These are phyloP conservation scores for Acinonyx jubatus DNA, from an alignment of 2,113 vertebrate genomes.

Conservation along the genomic window DNA sequence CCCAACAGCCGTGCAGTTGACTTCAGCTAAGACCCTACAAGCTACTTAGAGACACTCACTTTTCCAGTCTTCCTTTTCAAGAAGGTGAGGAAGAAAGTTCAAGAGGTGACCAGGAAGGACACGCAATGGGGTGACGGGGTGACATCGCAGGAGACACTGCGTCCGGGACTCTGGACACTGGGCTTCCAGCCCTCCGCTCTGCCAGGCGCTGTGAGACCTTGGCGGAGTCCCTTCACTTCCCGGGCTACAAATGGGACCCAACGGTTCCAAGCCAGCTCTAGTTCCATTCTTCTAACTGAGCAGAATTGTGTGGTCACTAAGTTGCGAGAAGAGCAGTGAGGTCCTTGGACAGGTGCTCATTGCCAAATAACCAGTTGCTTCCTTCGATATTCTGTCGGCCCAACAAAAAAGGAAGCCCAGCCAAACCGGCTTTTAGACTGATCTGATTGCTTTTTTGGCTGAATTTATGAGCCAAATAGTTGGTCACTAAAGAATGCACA, in stretches of 20 bases:
- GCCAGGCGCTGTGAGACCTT: background rate
- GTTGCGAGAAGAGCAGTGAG: background rate
- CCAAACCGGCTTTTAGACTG: background rate
- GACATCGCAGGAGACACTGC: fast-evolving
- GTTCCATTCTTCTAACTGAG: background rate
- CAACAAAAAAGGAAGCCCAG: background rate
- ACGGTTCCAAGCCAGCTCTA: background rate
- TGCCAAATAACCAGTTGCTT: too few species aligned
- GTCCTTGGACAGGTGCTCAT: background rate
- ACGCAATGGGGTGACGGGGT: fast-evolving
- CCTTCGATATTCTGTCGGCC: background rate
- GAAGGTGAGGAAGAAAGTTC: background rate
- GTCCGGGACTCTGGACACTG: too few species aligned
- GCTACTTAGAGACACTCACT: background rate
- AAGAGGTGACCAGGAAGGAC: background rate
- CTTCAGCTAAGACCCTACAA: background rate
- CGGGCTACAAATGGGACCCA: too few species aligned
- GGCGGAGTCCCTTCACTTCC: too few species aligned
- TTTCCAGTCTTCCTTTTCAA: background rate
- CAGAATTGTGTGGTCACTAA: fast-evolving
- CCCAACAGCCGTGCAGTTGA: fast-evolving
- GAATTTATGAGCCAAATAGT: background rate
- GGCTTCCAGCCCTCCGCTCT: background rate
- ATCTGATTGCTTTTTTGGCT: background rate
- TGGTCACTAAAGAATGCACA: background rate